Conservation (phyloP, 2,888 invertebrate genomes). For the Dendrolimus pini region DNA sequence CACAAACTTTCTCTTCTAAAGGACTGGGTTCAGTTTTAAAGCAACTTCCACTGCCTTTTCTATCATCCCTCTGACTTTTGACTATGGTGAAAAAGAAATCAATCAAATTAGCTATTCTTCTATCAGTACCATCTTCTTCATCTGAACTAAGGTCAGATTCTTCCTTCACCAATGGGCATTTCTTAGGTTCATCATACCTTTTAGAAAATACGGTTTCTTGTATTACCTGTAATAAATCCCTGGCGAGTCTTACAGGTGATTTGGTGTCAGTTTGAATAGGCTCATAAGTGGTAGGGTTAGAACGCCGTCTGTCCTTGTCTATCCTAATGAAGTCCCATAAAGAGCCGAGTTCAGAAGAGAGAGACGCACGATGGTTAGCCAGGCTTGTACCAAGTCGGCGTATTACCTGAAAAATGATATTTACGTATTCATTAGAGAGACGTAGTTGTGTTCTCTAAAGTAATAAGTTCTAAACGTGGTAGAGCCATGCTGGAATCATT, state of each 20-base stretch:
- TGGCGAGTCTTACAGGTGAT: conserved; percentile 55
- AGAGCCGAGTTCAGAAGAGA: conserved; percentile 62
- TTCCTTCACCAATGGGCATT: conserved; percentile 62
- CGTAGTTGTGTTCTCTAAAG: too few relatives aligned
- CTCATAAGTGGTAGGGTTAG: conserved; percentile 48
- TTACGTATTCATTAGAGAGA: too few relatives aligned
- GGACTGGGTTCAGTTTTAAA: conserved; percentile 61
- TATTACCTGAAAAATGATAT: conserved; percentile 41
- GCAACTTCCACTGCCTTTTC: conserved; percentile 63
- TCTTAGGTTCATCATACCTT: conserved; percentile 50
- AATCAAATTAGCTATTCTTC: conserved; percentile 62
- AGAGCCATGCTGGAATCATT: too few relatives aligned
- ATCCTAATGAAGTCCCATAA: conserved; percentile 63
- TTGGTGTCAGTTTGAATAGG: conserved; percentile 42
- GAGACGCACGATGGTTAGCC: conserved; percentile 62
- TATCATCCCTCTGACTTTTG: conserved; percentile 61
- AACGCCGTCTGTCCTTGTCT: conserved; percentile 50
- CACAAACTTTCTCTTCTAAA: conserved; percentile 35
- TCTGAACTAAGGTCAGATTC: conserved; percentile 62
- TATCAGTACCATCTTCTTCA: conserved; percentile 55
- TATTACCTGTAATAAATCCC: conserved; percentile 62
- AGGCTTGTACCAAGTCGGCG: conserved; percentile 59
- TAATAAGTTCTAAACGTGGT: too few relatives aligned
- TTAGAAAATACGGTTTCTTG: conserved; percentile 62
- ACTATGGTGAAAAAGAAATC: conserved; percentile 72